Percentiles rank a stretch among this genome's conserved stretches.
These are phyloP conservation scores for Orthosia gracilis DNA, from an alignment of 2,888 invertebrate species.

Conservation along the genomic window DNA sequence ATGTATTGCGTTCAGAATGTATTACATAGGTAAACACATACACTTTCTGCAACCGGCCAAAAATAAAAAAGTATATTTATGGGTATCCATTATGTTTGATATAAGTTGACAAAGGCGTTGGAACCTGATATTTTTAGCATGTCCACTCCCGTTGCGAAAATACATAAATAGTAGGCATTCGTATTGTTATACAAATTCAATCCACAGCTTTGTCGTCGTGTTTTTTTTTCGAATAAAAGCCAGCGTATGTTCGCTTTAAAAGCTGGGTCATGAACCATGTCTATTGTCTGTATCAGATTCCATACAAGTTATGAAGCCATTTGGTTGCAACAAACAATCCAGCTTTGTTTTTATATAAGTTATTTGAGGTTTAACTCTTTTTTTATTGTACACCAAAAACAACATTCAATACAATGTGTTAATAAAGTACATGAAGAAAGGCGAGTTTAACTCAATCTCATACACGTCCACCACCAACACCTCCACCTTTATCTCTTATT, in stretches of 20 bases:
- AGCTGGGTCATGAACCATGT: slow-evolving; percentile 46
- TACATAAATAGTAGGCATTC: slow-evolving; percentile 13
- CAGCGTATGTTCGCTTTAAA: slow-evolving; percentile 27
- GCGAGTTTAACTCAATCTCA: too few species aligned
- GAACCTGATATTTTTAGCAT: slow-evolving; percentile 28
- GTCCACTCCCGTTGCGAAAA: slow-evolving; percentile 20
- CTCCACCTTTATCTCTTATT: too few species aligned
- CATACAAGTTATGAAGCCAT: slow-evolving; percentile 38
- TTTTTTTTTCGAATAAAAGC: slow-evolving; percentile 51
- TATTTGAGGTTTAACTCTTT: slow-evolving; percentile 3
- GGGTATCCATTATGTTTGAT: background rate
- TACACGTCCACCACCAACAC: too few species aligned
- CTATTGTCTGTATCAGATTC: slow-evolving; percentile 47
- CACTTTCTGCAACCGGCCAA: background rate
- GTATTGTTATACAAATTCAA: slow-evolving; percentile 42
- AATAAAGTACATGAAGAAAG: too few species aligned
- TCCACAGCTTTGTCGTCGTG: slow-evolving; percentile 8
- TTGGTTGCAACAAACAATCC: slow-evolving; percentile 21
- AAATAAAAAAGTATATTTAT: background rate
- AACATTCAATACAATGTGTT: too few species aligned
- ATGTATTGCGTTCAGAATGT: background rate
- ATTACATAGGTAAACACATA: background rate
- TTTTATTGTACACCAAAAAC: too few species aligned
- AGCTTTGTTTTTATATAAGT: slow-evolving; percentile 7
- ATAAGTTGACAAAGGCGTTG: slow-evolving; percentile 20